A percentile compares a stretch with the other conserved stretches of the same genome.
These are phyloP conservation scores for Subacronicta megacephala DNA, from an alignment of 2,888 invertebrate genomes.

Conservation along the genomic window DNA sequence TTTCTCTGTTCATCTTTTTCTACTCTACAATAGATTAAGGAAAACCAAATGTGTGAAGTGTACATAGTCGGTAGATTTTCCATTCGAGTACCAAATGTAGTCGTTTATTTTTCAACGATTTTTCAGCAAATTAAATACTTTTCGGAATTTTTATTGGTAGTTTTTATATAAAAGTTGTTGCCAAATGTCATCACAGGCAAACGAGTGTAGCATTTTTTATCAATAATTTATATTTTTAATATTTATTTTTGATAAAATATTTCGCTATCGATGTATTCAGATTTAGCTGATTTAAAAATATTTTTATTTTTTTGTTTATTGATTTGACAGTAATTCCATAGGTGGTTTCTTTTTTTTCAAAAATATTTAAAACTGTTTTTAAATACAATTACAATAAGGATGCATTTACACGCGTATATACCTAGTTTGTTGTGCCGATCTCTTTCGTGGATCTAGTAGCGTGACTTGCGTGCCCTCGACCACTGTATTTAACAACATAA, in stretches of 20 bases:
- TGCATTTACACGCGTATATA: conserved; percentile 26
- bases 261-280: neutral
- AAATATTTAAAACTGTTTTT: no score
- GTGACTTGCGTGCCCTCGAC: conserved; percentile 48
- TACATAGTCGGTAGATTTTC: conserved; percentile 60
- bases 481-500: conserved; percentile 35
- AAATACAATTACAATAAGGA: neutral
- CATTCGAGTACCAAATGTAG: conserved; percentile 38
- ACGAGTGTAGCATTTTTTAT: conserved; percentile 39
- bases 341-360: no score
- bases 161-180: conserved; percentile 66
- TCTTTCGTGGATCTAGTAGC: conserved; percentile 54
- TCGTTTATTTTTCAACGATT: conserved; percentile 60
- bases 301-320: no score
- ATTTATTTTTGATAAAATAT: conserved; percentile 1
- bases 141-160: conserved; percentile 65
- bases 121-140: conserved; percentile 57
- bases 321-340: no score
- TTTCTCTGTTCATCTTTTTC: conserved; percentile 30
- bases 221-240: neutral
- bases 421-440: conserved; percentile 39
- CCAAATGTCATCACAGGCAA: conserved; percentile 65
- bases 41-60: conserved; percentile 40
- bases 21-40: conserved; percentile 41
- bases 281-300: no score